These are phyloP conservation scores for Trogon melanurus DNA, from an alignment of 2,113 vertebrate genomes.

Conservation along the genomic window DNA sequence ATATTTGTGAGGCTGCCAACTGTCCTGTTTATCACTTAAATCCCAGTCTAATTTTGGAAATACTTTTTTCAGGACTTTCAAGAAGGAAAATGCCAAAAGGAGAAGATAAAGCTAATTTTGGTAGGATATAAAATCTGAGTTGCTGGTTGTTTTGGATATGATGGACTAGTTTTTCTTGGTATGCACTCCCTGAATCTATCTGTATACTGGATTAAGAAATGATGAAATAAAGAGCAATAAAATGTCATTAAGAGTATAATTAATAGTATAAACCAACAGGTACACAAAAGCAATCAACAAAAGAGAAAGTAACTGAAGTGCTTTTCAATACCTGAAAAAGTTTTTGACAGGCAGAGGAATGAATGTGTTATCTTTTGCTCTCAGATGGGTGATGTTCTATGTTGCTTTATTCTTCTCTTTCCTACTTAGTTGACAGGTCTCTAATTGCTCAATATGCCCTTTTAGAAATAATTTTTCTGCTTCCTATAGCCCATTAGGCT, in stretches of 20 bases:
- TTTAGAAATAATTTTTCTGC: conserved; percentile 12
- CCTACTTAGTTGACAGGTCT: background rate
- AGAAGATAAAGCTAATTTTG: background rate
- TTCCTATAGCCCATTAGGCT: conserved; percentile 28
- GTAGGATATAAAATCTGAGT: background rate
- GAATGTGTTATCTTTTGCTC: background rate
- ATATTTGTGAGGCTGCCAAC: fast-evolving
- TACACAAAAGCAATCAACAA: background rate
- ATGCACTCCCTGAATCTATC: background rate
- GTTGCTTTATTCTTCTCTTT: background rate
- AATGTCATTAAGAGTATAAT: background rate
- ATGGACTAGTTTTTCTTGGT: background rate
- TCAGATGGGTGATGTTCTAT: background rate
- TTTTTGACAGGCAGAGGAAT: background rate
- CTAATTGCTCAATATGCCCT: background rate
- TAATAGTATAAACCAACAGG: background rate
- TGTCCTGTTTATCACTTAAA: background rate
- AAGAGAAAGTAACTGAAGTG: background rate
- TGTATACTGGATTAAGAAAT: background rate
- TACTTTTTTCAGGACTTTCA: background rate
- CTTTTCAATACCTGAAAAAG: background rate
- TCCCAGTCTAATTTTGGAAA: background rate
- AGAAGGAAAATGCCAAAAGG: background rate
- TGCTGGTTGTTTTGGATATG: background rate
- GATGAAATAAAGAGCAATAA: background rate